Conservation (phyloP, 2,888 invertebrate genomes). For the Uloborus plumipes region DNA sequence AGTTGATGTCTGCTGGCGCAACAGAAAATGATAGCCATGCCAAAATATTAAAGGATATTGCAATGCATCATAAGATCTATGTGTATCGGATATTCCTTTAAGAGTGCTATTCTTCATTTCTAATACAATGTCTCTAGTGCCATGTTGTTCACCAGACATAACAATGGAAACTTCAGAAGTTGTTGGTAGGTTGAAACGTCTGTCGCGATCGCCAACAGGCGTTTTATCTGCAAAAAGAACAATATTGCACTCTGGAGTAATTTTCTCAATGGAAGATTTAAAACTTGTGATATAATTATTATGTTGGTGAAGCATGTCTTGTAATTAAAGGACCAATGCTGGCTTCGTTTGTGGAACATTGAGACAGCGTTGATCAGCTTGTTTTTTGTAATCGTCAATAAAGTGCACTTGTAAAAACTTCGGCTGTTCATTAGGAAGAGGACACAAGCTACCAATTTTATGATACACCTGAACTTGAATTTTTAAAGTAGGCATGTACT, state of each 20-base stretch:
- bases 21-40: conserved; percentile 68
- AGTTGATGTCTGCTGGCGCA: conserved; percentile 66
- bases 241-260: conserved; percentile 39
- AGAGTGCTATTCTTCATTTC: conserved; percentile 67
- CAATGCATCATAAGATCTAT: conserved; percentile 67
- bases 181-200: conserved; percentile 19
- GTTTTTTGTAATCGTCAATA: conserved; percentile 63
- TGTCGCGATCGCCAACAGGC: conserved; percentile 1
- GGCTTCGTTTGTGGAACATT: conserved; percentile 66
- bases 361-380: conserved; percentile 65
- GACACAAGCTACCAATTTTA: conserved; percentile 7
- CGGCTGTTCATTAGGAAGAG: conserved; percentile 8
- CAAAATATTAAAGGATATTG: conserved; percentile 47
- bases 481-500: conserved; percentile 14
- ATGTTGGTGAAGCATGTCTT: conserved; percentile 67
- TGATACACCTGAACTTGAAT: conserved; percentile 40
- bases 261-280: conserved; percentile 68
- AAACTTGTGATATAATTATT: conserved; percentile 68
- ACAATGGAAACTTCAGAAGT: conserved; percentile 4
- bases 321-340: conserved; percentile 67
- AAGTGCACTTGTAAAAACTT: conserved; percentile 65
- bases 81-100: conserved; percentile 56
- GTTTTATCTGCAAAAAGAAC: not conserved
- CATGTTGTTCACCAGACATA: not conserved
- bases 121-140: conserved; percentile 69